Conservation (phyloP, 2,113 vertebrate species). For the Forbesichthys papilliferus region DNA sequence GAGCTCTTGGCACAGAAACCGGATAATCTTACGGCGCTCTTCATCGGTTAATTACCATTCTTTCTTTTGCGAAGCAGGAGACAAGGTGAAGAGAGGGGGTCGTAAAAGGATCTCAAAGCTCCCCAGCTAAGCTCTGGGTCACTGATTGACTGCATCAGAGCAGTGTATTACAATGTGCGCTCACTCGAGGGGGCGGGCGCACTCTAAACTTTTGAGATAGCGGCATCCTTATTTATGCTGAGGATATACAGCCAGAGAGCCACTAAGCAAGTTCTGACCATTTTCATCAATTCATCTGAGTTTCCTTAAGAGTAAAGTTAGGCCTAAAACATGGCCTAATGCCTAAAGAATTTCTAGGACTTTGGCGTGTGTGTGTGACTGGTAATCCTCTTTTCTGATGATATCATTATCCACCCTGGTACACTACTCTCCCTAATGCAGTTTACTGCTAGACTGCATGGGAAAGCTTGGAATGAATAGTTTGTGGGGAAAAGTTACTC, state of each 20-base stretch:
- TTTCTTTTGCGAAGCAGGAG: constrained; percentile 58
- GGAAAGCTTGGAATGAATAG: not conserved
- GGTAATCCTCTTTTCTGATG: not conserved
- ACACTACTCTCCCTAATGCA: not conserved
- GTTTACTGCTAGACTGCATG: not conserved
- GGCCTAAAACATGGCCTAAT: not conserved
- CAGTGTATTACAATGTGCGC: constrained; percentile 61
- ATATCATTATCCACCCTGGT: constrained; percentile 16
- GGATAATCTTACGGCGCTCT: constrained; percentile 73
- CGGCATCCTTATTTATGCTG: constrained; percentile 44
- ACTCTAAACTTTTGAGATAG: constrained; percentile 36
- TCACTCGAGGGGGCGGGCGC: constrained; percentile 59
- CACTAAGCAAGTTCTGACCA: not conserved
- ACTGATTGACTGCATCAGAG: constrained; percentile 70
- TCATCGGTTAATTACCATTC: constrained; percentile 78
- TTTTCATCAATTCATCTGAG: not conserved
- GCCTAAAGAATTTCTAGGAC: not conserved
- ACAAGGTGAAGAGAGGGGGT: constrained; percentile 54
- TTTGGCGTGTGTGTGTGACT: not conserved
- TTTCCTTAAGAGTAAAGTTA: not conserved
- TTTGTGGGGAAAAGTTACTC: constrained; percentile 6
- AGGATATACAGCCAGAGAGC: constrained; percentile 12
- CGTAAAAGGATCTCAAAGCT: constrained; percentile 69
- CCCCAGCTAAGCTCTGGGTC: constrained; percentile 66
- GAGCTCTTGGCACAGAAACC: constrained; percentile 45